phyloP scores from a whole-genome alignment of 2,113 vertebrate genomes.

The Excalfactoria chinensis region DNA sequence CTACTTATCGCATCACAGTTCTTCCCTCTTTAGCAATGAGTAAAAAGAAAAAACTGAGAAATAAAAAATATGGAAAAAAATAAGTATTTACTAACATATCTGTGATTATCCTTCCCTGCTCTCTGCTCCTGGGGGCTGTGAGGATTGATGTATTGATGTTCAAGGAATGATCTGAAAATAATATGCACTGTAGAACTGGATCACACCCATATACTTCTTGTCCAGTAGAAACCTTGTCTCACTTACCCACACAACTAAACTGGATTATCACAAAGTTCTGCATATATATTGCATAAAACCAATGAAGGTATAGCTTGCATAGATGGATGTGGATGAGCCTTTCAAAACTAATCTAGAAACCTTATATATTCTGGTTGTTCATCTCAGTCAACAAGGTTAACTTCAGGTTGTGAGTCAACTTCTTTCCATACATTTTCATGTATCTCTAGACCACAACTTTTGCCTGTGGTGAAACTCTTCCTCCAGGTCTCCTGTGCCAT shows the following conservation, averaged over 20 bases:
- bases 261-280: neutral
- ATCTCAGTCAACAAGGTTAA: neutral
- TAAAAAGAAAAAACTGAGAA: neutral
- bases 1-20: neutral
- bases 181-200: neutral
- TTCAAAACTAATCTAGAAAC: neutral
- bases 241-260: neutral
- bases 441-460: neutral
- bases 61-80: neutral
- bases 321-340: neutral
- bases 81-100: neutral
- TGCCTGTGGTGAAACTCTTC: neutral
- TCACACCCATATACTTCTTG: neutral
- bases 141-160: neutral
- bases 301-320: neutral
- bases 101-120: neutral
- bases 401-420: neutral
- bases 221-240: neutral
- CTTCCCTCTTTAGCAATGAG: neutral
- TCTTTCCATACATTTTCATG: neutral
- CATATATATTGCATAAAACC: neutral
- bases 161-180: neutral
- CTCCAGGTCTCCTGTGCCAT: neutral
- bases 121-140: neutral
- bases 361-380: rapidly evolving